Conservation (phyloP, 2,888 invertebrate species). For the Hyles lineata region DNA sequence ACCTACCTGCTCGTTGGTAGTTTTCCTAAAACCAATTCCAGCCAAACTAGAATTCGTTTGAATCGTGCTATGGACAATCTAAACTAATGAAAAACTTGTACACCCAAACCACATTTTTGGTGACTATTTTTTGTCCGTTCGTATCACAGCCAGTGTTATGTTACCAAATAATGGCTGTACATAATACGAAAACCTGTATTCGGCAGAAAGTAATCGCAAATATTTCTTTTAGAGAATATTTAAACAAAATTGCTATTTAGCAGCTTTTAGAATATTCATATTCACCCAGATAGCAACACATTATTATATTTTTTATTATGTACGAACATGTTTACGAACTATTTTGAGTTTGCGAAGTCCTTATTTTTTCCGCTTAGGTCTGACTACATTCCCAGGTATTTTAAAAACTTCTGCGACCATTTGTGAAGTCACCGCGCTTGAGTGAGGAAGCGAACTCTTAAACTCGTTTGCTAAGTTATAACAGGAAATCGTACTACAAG, state of each 20-base stretch:
- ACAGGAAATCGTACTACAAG: background rate
- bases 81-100: conserved; percentile 37
- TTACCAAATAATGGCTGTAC: background rate
- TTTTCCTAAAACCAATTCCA: conserved; percentile 37
- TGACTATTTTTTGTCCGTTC: conserved; percentile 24
- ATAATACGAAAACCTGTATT: background rate
- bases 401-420: background rate
- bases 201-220: background rate
- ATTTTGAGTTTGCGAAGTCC: no score
- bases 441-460: background rate
- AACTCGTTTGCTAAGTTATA: background rate
- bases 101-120: conserved; percentile 18
- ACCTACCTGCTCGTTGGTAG: background rate
- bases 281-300: no score
- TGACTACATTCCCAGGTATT: background rate
- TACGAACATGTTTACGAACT: background rate
- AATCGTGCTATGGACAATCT: conserved; percentile 34
- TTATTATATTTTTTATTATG: no score
- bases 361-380: background rate
- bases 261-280: no score
- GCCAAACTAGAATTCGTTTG: conserved; percentile 39
- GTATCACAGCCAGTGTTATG: background rate
- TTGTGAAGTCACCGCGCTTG: background rate
- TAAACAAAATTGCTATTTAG: no score
- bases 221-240: background rate